A percentile compares a stretch with the other conserved stretches of the same genome.
Evolutionary conservation across 2,113 vertebrate genomes (phyloP).

Genomic region (Dasyornis broadbenti): DNA sequence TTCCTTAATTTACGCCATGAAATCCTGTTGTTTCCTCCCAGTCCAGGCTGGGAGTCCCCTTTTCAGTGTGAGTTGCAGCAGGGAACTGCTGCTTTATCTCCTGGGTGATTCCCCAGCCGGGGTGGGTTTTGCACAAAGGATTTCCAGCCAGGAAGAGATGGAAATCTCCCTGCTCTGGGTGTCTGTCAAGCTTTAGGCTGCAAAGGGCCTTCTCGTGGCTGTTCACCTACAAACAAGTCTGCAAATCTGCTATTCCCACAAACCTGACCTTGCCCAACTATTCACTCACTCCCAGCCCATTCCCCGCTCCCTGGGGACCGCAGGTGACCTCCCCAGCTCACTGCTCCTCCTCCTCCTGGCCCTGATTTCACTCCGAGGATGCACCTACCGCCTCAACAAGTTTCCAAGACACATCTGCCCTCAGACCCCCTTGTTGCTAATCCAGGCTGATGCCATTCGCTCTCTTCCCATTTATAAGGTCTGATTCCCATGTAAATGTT

Average conservation of each 20-base stretch:
- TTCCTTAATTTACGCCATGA: not conserved
- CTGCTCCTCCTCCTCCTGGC: not conserved
- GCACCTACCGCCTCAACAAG: not conserved
- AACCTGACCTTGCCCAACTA: not conserved
- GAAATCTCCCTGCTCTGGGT: not conserved
- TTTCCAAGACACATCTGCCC: not conserved
- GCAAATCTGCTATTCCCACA: not conserved
- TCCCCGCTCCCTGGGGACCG: not conserved
- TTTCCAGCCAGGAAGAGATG: not conserved
- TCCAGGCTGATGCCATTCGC: not conserved
- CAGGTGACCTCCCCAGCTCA: not conserved
- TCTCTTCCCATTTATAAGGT: not conserved
- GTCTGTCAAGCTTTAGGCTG: not conserved
- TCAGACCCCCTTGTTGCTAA: not conserved
- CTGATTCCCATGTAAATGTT: slow-evolving; percentile 38
- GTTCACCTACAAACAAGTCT: not conserved
- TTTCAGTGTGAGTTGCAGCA: not conserved
- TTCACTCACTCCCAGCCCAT: not conserved
- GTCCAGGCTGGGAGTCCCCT: not conserved
- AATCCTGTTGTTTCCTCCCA: not conserved
- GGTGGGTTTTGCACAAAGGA: not conserved
- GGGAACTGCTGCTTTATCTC: not conserved
- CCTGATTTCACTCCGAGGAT: not conserved
- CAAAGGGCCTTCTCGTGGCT: not conserved
- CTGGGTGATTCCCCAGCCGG: not conserved